Evolutionary conservation across 2,888 invertebrate species (phyloP), one percentile per base, ranked within the genome.

Genomic region (Amiota mariae): DNA sequence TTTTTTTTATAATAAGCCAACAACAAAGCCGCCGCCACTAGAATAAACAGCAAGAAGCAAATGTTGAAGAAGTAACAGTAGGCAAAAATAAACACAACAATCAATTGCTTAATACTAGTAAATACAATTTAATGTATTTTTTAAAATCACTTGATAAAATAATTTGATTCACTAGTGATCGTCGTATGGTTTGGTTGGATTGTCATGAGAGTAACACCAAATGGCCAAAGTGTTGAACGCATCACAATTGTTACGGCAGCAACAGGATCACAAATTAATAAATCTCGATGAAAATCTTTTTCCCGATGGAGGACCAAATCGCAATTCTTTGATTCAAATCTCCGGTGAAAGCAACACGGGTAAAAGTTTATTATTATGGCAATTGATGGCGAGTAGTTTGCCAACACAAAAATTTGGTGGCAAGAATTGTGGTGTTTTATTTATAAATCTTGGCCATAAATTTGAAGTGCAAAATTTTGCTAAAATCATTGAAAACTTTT

Each of bases 391-490:
- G 0, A 89, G 89, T 49, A 90, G 91, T 68, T 86, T 92, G 56
- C 81, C 91, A 12, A 91, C 92, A 0, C 75, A 80, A 12, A 76
- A 77, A 11, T 86, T 85, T 61, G 89, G 89, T 15, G 92, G 92
- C 1, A 88, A 90, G 46, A 84, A 90, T 72, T 86, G 90, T 24
- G 87, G 88, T 63, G 91, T 91, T 1, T 77, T 92, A 18, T 82
- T 92, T 10, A 87, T 92, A 61, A 90, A 92, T 79, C 90, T 91
- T 1, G 91, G 91, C 77, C 91, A 91, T 79, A 91, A 92, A 75
- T 91, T 92, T 46, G 76, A 79, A 13, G 61, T 77, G 8, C 72
- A 72, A 73, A 87, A 88, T 73, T 82, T 92, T 36, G 78, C 87
- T 11, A 80, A 86, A 48, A 75, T 90, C 57, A 87, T 91, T 81